Evolutionary conservation across 1,140 invertebrate genomes (phyloP), one percentile per base, ranked within the genome.

Genomic region (Plectus sambesii): DNA sequence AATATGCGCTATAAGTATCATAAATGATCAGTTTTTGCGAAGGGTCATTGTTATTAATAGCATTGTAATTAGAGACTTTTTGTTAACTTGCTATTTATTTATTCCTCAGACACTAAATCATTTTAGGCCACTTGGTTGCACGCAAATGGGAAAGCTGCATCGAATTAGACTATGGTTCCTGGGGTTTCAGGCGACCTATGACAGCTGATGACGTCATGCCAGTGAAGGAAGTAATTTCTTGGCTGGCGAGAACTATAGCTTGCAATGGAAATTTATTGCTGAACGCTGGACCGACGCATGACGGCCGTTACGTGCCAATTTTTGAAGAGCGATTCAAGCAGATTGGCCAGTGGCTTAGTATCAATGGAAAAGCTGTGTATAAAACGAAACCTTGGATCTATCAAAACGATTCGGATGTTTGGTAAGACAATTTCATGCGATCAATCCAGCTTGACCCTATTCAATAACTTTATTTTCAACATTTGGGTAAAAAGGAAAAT

Each of bases 361-460:
- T 82, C 1, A 93, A 93, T 66, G 87, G 85, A 2, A 83, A 89
- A 68, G 85, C 84, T 0, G 86, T 96, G 60, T 96, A 88, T 62
- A 73, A 72, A 15, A 80, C 79, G 0, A 76, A 71, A 25, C 83
- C 86, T 4, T 66, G 65, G 65, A 60, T 63, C 22, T 48, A 58
- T 42, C 63, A 68, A 33, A 66, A 64, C 26, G 63, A 65, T 27
- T 29, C 56, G 1, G 42, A 49, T n/a, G 25, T n/a, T n/a, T n/a
- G n/a, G n/a, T n/a, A n/a, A n/a, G n/a, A n/a, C n/a, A n/a, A n/a
- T n/a, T n/a, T n/a, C n/a, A n/a, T n/a, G n/a, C n/a, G n/a, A n/a
- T n/a, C n/a, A n/a, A n/a, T n/a, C n/a, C n/a, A n/a, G n/a, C n/a
- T n/a, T n/a, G n/a, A n/a, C n/a, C n/a, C n/a, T n/a, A n/a, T n/a